Evolutionary conservation across 2,113 vertebrate genomes (phyloP).

Genomic region (Chitala chitala): DNA sequence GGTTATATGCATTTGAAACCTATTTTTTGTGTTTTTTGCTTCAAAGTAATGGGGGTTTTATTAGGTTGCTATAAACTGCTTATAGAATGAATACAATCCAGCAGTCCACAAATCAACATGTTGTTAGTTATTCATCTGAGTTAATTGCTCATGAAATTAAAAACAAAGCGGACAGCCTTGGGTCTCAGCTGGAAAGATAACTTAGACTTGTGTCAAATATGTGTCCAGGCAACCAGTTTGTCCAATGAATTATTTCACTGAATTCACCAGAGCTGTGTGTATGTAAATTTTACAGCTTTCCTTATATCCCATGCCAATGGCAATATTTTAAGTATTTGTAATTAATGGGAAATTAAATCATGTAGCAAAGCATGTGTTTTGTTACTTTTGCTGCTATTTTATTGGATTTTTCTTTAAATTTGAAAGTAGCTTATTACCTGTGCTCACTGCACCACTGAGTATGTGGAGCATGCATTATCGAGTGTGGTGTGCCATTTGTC

Average conservation of each 20-base stretch:
- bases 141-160: slow-evolving; percentile 3
- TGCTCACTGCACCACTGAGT: background rate
- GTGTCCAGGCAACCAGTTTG: background rate
- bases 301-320: too few relatives aligned
- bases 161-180: background rate
- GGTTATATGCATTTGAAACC: too few relatives aligned
- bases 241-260: background rate
- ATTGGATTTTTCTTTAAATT: background rate
- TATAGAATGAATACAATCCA: background rate
- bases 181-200: background rate
- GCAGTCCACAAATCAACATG: background rate
- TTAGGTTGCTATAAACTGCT: too few relatives aligned
- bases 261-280: background rate
- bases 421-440: background rate
- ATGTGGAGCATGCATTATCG: background rate
- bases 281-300: background rate
- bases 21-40: too few relatives aligned
- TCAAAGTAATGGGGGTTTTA: too few relatives aligned
- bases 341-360: too few relatives aligned
- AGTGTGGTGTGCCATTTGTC: background rate
- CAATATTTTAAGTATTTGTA: too few relatives aligned
- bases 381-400: background rate
- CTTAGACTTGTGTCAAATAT: background rate
- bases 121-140: background rate
- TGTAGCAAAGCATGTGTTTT: too few relatives aligned